phyloP scores from a whole-genome alignment of 2,888 invertebrate genomes.

The Dicranocentrus wangi region DNA sequence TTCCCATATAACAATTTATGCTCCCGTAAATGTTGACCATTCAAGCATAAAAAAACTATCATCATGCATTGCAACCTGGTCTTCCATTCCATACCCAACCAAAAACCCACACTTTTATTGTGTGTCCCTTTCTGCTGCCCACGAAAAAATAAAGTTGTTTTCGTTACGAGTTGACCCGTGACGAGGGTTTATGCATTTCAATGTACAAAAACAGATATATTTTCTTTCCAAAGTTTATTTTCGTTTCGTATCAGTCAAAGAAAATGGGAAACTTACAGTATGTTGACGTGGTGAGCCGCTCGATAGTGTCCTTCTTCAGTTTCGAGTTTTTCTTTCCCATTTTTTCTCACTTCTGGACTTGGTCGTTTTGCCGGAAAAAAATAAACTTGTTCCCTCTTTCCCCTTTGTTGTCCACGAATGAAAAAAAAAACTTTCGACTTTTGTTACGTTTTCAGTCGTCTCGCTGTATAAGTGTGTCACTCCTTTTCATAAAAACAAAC shows the following conservation, averaged over 20 bases:
- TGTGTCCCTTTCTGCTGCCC: no score
- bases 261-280: constrained; percentile 85
- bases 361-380: background rate
- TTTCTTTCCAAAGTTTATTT: constrained; percentile 21
- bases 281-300: constrained; percentile 91
- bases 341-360: background rate
- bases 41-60: background rate
- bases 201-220: no score
- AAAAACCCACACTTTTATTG: no score
- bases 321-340: constrained; percentile 98
- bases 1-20: constrained; percentile 3
- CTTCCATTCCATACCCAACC: no score
- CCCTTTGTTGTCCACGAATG: constrained; percentile 1
- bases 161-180: background rate
- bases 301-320: constrained; percentile 95
- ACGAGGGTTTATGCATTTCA: background rate
- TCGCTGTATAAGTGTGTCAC: constrained; percentile 14
- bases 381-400: background rate
- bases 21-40: background rate
- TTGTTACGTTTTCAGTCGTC: background rate
- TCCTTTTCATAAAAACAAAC: constrained; percentile 58
- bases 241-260: background rate
- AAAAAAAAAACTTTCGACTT: background rate
- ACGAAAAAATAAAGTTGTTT: background rate
- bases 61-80: no score